Evolutionary conservation across 2,113 vertebrate genomes (phyloP).

Genomic region (Pontoporia blainvillei): DNA sequence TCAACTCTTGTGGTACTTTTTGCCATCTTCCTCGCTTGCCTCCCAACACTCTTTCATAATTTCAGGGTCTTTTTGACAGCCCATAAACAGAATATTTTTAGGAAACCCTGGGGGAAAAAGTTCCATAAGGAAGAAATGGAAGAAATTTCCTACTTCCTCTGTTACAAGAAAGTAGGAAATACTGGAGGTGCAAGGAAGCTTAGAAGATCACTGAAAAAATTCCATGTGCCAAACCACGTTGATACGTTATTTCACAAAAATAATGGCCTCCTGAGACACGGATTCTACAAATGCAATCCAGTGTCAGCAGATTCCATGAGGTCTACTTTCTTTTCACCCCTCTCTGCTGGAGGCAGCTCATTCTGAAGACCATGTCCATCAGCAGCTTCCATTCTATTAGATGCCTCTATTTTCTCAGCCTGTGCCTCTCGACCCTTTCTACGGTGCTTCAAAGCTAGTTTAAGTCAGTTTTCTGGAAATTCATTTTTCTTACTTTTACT

Average conservation of each 20-base stretch:
- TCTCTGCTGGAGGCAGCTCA: background rate
- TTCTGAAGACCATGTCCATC: background rate
- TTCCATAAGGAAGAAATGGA: constrained; percentile 33
- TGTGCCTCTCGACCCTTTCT: background rate
- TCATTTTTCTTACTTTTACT: constrained; percentile 41
- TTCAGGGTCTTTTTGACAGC: constrained; percentile 8
- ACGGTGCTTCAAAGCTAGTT: background rate
- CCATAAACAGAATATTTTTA: background rate
- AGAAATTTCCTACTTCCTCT: no score
- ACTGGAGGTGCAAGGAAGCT: constrained; percentile 4
- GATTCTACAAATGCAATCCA: background rate
- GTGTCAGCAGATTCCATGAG: background rate
- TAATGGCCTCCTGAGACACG: background rate
- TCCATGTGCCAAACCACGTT: background rate
- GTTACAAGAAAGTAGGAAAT: constrained; percentile 40
- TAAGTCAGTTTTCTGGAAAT: constrained; percentile 33
- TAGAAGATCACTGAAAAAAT: constrained; percentile 29
- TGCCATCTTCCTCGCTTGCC: background rate
- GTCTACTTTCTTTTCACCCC: background rate
- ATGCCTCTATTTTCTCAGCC: background rate
- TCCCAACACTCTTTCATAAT: background rate
- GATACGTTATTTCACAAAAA: background rate
- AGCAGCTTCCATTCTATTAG: background rate
- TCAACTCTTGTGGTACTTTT: background rate
- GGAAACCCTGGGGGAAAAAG: background rate